These are phyloP conservation scores for Echinometra lucunter DNA, from an alignment of 53 echinoderm and acorn worm genomes.

Conservation along the genomic window DNA sequence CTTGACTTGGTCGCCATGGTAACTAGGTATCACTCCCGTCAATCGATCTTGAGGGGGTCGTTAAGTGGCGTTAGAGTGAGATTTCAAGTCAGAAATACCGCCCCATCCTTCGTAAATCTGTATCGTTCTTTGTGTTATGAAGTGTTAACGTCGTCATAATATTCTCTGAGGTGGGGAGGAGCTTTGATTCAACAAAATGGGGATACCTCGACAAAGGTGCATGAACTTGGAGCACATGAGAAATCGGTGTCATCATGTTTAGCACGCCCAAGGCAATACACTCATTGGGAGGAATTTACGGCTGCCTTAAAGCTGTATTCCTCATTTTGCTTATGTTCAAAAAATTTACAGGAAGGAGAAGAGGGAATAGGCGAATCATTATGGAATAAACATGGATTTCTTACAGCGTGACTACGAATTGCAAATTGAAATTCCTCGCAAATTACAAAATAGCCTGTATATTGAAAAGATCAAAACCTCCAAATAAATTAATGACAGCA, in stretches of 20 bases:
- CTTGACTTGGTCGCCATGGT: constrained; percentile 18
- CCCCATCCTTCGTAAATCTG: background rate
- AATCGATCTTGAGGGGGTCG: constrained; percentile 43
- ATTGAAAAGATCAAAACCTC: too few species aligned
- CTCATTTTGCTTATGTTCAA: background rate
- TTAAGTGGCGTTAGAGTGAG: background rate
- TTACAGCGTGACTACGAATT: too few species aligned
- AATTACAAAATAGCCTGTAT: too few species aligned
- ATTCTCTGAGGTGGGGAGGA: background rate
- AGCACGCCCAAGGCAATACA: constrained; percentile 59
- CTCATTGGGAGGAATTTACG: constrained; percentile 44
- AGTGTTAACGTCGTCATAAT: background rate
- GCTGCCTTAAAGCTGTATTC: background rate
- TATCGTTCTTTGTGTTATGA: background rate
- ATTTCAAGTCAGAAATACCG: background rate
- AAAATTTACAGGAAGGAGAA: too few species aligned
- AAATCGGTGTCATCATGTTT: constrained; percentile 61
- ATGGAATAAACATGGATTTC: too few species aligned
- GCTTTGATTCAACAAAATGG: background rate
- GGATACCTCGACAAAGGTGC: constrained; percentile 27
- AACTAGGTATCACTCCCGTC: constrained; percentile 4
- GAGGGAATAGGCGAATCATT: too few species aligned
- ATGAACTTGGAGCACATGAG: constrained; percentile 65
- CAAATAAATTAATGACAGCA: too few species aligned
- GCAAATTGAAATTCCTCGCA: too few species aligned